Base-by-base conservation (phyloP, 2,888 invertebrate genomes). In the Agrotis clavis region DNA sequence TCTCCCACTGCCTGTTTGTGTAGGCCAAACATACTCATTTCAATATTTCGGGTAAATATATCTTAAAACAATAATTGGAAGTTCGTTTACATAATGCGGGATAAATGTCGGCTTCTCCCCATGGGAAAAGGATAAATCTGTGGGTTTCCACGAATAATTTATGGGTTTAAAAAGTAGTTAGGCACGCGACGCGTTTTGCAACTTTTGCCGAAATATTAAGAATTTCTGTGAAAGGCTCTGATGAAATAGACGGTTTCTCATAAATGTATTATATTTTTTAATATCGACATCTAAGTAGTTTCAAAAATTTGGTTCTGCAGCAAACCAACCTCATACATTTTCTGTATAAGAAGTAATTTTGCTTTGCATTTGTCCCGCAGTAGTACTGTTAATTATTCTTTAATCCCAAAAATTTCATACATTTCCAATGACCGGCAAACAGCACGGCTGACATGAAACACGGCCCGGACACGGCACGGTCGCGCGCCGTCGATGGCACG, bases 21-120 rank as follows among this genome's bases (percentile, higher is more conserved):
- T 65, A 61, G 30, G 41, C 59, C 78, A 82, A 83, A 87, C 75
- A 81, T 72, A 73, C 59, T 70, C 54, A 60, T 67, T 70, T 54
- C 21, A 62, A 79, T 74, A 54, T 65, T 62, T 66, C 25, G 30
- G 41, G 5, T 25, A 30, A 61, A 67, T 67, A 57, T 64, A 51
- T 54, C 30, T 54, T 51, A 6, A 51, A 30, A 25, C 25, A 63
- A 47, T 59, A 35, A 57, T 57, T 67, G 6, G 0, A 54, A 60
- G 59, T 71, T 70, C 21, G 47, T 71, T 81, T 59, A 35, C 50
- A 61, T 64, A 51, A 51, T 35, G 25, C 19, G 14, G 25, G 48
- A 18, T 13, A 59, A 61, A 54, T 47, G 35, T 53, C 5, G 3
- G 14, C 3, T 45, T 50, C 14, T 56, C 45, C 57, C 11, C 30